Conservation (phyloP, 2,113 vertebrate species). For the Grammomys dolichurus region DNA sequence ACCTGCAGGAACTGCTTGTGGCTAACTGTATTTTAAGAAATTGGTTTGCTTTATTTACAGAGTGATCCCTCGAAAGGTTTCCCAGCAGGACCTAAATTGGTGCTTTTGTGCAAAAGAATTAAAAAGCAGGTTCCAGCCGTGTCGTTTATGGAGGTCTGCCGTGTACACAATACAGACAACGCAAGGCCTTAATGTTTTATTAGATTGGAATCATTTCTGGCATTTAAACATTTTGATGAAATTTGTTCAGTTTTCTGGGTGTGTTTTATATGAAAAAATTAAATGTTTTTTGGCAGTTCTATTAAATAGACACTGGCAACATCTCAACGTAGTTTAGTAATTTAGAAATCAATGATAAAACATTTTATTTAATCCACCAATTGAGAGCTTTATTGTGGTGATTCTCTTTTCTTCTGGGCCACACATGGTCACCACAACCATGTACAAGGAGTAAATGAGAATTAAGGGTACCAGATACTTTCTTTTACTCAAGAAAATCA, state of each 20-base stretch:
- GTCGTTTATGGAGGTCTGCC: slow-evolving; percentile 64
- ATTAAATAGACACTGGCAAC: slow-evolving; percentile 67
- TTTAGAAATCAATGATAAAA: slow-evolving; percentile 68
- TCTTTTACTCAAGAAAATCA: slow-evolving; percentile 25
- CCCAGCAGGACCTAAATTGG: slow-evolving; percentile 70
- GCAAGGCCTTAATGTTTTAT: slow-evolving; percentile 63
- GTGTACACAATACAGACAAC: not conserved
- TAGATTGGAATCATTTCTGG: slow-evolving; percentile 74
- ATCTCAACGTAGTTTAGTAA: slow-evolving; percentile 64
- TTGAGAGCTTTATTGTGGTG: not conserved
- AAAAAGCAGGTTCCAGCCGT: slow-evolving; percentile 63
- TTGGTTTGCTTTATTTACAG: slow-evolving; percentile 71
- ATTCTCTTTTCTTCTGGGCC: slow-evolving; percentile 49
- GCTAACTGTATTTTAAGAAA: slow-evolving; percentile 76
- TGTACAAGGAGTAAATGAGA: not conserved
- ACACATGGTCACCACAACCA: not conserved
- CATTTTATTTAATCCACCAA: slow-evolving; percentile 63
- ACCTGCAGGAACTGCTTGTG: slow-evolving; percentile 48
- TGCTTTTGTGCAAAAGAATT: slow-evolving; percentile 70
- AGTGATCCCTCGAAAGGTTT: slow-evolving; percentile 68
- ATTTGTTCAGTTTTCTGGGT: slow-evolving; percentile 79
- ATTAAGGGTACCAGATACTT: not conserved
- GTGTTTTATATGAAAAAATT: slow-evolving; percentile 81
- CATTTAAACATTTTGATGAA: slow-evolving; percentile 79
- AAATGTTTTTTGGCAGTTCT: slow-evolving; percentile 76